Base-by-base conservation (phyloP, 2,113 vertebrate species). In the Dromas ardeola region DNA sequence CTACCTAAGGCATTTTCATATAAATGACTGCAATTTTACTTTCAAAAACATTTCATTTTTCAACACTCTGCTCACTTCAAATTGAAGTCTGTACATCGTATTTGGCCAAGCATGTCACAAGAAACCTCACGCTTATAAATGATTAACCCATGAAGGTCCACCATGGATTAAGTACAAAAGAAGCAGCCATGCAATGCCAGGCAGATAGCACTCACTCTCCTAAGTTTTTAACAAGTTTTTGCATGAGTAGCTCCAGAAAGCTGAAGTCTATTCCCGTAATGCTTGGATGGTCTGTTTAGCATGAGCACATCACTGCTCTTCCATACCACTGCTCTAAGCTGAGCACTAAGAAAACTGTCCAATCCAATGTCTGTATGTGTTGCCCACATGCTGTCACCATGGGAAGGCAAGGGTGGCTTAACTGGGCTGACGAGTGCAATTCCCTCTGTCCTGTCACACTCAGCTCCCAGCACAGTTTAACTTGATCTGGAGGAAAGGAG, bases 1-100 rank as follows among this genome's bases (percentile, higher is more conserved):
- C 56, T 81, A 95, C 70, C 65, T 36, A 61, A 85, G 50, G 65
- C 91, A 91, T 97, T 97, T 96, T 96, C 93, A 95, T 84, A 92
- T 78, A 96, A 97, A 97, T 88, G 55, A 65, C 76, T 97, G 87
- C 73, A 95, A 80, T 97, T 96, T 96, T 92, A 87, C 55, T 86
- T 95, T 63, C 86, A 81, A 93, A 97, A 95, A 34, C 77, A 92
- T 86, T 95, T 65, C 85, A 43, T 95, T 94, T 96, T 88, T 91
- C 86, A 93, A 82, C 56, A 84, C 66, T 47, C 65, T 61, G 79
- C 77, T 86, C 58, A 52, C 61, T 93, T 87, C 91, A 95, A 15
- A 94, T 80, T 94, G 90, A 94, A 95, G 81, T 58, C 83, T 82
- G 71, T 70, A 70, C 59, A 58, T 73, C 32, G 13, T 65, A 86